A percentile compares a stretch with the other conserved stretches of the same genome.
Evolutionary conservation across 2,888 invertebrate species (phyloP).

Genomic region (Monochamus alternatus): DNA sequence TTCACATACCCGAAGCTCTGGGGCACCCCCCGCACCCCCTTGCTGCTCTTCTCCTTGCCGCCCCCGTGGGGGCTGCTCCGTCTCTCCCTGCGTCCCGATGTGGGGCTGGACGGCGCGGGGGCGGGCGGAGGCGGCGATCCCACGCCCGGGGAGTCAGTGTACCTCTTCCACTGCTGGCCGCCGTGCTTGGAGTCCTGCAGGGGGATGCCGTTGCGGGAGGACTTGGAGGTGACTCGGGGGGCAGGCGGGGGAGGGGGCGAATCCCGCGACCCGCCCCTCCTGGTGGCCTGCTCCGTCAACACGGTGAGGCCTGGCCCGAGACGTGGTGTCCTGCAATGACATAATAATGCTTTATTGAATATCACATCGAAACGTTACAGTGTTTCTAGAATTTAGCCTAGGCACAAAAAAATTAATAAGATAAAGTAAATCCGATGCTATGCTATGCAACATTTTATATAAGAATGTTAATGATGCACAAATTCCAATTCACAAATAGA

Average conservation of each 20-base stretch:
- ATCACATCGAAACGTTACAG: too few relatives aligned
- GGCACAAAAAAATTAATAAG: too few relatives aligned
- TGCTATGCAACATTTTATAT: too few relatives aligned
- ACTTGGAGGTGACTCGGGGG: slow-evolving; percentile 63
- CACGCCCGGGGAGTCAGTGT: slow-evolving; percentile 78
- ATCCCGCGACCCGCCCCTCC: slow-evolving; percentile 71
- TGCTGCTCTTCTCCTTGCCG: slow-evolving; percentile 72
- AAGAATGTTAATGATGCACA: too few relatives aligned
- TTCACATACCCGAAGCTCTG: slow-evolving; percentile 91
- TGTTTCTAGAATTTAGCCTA: too few relatives aligned
- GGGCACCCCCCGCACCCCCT: slow-evolving; percentile 81
- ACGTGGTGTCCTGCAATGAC: slow-evolving; percentile 58
- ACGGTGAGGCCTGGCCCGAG: slow-evolving; percentile 72
- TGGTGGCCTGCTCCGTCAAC: slow-evolving; percentile 73
- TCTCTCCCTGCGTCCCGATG: slow-evolving; percentile 68
- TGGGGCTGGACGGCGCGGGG: slow-evolving; percentile 71
- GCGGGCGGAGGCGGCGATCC: slow-evolving; percentile 74
- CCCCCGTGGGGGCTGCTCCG: slow-evolving; percentile 64
- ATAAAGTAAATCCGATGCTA: too few relatives aligned
- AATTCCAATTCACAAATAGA: too few relatives aligned
- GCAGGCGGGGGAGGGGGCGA: slow-evolving; percentile 72
- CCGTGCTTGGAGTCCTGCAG: slow-evolving; percentile 57
- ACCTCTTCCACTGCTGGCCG: slow-evolving; percentile 78
- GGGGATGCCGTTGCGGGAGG: slow-evolving; percentile 63
- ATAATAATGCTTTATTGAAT: too few relatives aligned